A percentile compares a stretch with the other conserved stretches of the same genome.
phyloP scores from a whole-genome alignment of 2,797 vertebrate species.

The Coregonus sp. region DNA sequence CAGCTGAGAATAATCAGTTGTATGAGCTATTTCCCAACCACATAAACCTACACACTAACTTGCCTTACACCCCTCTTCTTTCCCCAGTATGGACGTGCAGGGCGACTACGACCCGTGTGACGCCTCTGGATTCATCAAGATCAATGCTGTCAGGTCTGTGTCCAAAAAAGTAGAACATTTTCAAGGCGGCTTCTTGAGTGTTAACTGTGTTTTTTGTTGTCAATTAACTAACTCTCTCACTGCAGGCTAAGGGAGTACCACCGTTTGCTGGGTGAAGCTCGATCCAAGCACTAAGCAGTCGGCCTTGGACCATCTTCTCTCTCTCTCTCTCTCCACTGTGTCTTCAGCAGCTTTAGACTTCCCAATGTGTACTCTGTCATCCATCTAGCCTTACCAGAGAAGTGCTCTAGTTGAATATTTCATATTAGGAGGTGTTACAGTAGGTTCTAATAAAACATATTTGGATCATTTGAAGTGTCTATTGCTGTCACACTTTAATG shows the following conservation, averaged over 20 bases:
- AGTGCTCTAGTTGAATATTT: slow-evolving; percentile 11
- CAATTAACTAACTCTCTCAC: slow-evolving; percentile 19
- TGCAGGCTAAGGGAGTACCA: slow-evolving; percentile 91
- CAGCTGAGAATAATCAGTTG: not conserved
- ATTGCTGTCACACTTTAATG: too few species aligned
- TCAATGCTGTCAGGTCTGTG: slow-evolving; percentile 89
- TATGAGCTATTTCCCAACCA: not conserved
- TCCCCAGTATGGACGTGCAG: slow-evolving; percentile 91
- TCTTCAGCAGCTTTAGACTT: slow-evolving; percentile 1
- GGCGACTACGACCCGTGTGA: slow-evolving; percentile 91
- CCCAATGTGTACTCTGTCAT: slow-evolving; percentile 7
- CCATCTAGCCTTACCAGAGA: not conserved
- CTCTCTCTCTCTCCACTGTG: not conserved
- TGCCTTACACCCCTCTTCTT: not conserved
- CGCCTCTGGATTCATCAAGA: slow-evolving; percentile 93
- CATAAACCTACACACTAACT: not conserved
- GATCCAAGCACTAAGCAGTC: slow-evolving; percentile 42
- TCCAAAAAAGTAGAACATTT: not conserved
- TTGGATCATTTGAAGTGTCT: too few species aligned
- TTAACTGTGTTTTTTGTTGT: not conserved
- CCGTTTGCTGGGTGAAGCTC: slow-evolving; percentile 79
- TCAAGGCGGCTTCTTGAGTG: not conserved
- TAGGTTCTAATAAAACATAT: slow-evolving; percentile 35
- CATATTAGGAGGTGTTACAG: slow-evolving; percentile 6
- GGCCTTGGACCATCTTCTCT: not conserved